Percentiles rank a stretch among this genome's conserved stretches.
These are phyloP conservation scores for Drosophila watanabei DNA, from an alignment of 1,140 invertebrate species.

Conservation along the genomic window DNA sequence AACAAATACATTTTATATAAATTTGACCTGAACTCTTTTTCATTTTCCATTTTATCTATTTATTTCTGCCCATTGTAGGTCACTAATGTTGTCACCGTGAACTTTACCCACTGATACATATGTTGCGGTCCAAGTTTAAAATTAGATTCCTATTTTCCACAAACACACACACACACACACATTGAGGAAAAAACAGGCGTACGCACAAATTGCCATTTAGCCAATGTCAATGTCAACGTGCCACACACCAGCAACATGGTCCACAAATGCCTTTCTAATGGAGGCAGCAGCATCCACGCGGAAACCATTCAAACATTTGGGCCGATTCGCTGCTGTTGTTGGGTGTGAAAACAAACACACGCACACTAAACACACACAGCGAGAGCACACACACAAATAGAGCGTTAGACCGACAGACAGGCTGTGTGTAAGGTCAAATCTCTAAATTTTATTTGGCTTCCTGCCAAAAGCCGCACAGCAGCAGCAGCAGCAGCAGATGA, in stretches of 20 bases:
- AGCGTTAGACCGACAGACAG: slow-evolving; percentile 20
- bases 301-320: slow-evolving; percentile 75
- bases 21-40: not conserved
- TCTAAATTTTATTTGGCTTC: slow-evolving; percentile 81
- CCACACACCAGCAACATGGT: slow-evolving; percentile 45
- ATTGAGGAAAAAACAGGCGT: slow-evolving; percentile 28
- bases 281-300: slow-evolving; percentile 74
- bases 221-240: slow-evolving; percentile 80
- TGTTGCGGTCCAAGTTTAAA: slow-evolving; percentile 59
- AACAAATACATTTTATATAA: not conserved
- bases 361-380: not conserved
- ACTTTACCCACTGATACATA: slow-evolving; percentile 78
- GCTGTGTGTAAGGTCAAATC: slow-evolving; percentile 75
- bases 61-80: slow-evolving; percentile 28
- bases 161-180: slow-evolving; percentile 14
- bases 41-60: not conserved
- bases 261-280: slow-evolving; percentile 79
- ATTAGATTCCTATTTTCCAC: slow-evolving; percentile 65
- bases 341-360: slow-evolving; percentile 18
- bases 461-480: slow-evolving; percentile 66
- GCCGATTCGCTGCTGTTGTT: slow-evolving; percentile 29
- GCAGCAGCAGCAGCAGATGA: slow-evolving; percentile 52
- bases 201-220: slow-evolving; percentile 77
- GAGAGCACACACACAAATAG: slow-evolving; percentile 19
- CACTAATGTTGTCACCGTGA: slow-evolving; percentile 58